Percentiles rank a stretch among this genome's conserved stretches.
These are phyloP conservation scores for Channa argus DNA, from an alignment of 2,113 vertebrate genomes.

Conservation along the genomic window DNA sequence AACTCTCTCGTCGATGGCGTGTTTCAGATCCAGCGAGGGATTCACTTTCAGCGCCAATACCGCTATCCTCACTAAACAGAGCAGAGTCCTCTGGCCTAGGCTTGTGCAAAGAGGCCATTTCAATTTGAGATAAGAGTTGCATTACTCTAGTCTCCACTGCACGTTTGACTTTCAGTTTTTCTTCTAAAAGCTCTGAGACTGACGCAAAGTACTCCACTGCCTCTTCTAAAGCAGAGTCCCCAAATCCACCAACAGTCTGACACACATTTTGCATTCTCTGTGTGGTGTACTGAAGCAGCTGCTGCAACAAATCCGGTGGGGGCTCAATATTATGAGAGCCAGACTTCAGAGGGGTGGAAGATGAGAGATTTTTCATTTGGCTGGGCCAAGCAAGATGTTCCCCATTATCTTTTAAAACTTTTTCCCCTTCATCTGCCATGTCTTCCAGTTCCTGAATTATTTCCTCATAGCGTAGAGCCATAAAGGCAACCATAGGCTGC, in stretches of 20 bases:
- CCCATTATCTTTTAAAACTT: slow-evolving; percentile 86
- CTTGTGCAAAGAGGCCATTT: slow-evolving; percentile 82
- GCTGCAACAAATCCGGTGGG: slow-evolving; percentile 91
- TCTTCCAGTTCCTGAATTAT: slow-evolving; percentile 88
- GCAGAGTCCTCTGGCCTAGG: slow-evolving; percentile 84
- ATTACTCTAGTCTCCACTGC: slow-evolving; percentile 84
- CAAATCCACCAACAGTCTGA: slow-evolving; percentile 82
- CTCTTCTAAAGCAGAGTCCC: slow-evolving; percentile 86
- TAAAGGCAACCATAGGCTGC: slow-evolving; percentile 91
- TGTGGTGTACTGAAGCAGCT: slow-evolving; percentile 93
- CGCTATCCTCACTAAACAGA: slow-evolving; percentile 94
- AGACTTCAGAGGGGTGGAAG: slow-evolving; percentile 57
- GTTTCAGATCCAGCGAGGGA: slow-evolving; percentile 84
- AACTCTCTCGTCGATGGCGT: slow-evolving; percentile 73
- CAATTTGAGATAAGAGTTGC: slow-evolving; percentile 83
- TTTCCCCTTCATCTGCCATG: slow-evolving; percentile 88
- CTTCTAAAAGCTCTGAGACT: slow-evolving; percentile 84
- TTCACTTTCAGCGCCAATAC: slow-evolving; percentile 92
- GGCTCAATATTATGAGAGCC: slow-evolving; percentile 69
- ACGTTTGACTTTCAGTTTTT: slow-evolving; percentile 87
- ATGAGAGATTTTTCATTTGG: slow-evolving; percentile 73
- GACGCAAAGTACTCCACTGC: slow-evolving; percentile 86
- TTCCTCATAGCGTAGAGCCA: slow-evolving; percentile 88
- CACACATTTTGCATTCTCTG: slow-evolving; percentile 89
- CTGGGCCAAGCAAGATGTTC: slow-evolving; percentile 88